Base-by-base conservation (phyloP, 2,888 invertebrate species). In the Chrysolina oricalcia region DNA sequence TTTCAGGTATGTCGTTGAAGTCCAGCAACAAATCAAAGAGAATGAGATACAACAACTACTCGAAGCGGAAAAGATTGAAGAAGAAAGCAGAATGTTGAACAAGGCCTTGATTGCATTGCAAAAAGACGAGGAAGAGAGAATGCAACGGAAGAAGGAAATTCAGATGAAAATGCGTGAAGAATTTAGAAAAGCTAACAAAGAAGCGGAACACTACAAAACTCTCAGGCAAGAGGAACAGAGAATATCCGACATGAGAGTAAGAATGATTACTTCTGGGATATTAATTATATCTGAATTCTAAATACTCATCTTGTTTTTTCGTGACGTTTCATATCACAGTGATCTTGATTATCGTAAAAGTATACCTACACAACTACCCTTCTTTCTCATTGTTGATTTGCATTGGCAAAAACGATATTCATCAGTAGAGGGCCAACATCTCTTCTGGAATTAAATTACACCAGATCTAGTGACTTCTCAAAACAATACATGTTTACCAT, bases 51-150 rank as follows among this genome's bases (percentile, higher is more conserved):
- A 90, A 46, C 86, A 89, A 19, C 81, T 91, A 74, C 88, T 93
- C 86, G 92, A 93, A 85, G 92, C 92, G 0, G 93, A 94, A 81
- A 90, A 91, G 23, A 91, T 92, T n/a, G 92, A 93, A 81, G 93
- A 94, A 82, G 94, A 94, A 86, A 92, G 92, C 75, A 90, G 91
- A 66, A 88, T 91, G 59, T 89, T 92, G 78, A 93, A 93, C 86
- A 90, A 92, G 76, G 91, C 91, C 10, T 90, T 91, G 84, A 91
- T 93, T 71, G 92, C 92, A 0, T 91, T 93, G 90, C 92, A 93
- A 85, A 91, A 92, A 70, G 92, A 92, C 63, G 93, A 93, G 80
- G 91, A 92, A 4, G 90, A 91, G 70, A 92, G 92, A 80, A 83
- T 92, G 63, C 90, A 90, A 77, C 90, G 91, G 80, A 92, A 91